Base-by-base conservation (phyloP, 2,797 vertebrate genomes). In the Chrosomus eos region DNA sequence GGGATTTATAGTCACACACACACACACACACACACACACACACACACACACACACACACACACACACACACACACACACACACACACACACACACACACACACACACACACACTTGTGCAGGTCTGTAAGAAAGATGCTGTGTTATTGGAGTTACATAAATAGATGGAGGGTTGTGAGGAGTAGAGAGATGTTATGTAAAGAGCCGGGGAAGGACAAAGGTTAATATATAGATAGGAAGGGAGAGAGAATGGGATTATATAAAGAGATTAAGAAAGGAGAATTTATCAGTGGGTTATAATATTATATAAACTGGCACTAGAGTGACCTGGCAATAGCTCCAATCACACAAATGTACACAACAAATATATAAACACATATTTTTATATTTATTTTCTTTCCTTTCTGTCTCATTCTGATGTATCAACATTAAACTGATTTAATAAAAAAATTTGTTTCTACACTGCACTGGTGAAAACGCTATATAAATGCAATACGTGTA, bases 111-210 rank as follows among this genome's bases (percentile, higher is more conserved):
- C 3, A n/a, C 23, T 62, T 51, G 18, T 80, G 70, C 62, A 38
- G 68, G 66, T 53, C 40, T 79, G 75, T 51, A 76, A 76, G 89
- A 84, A 85, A 82, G 90, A 89, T 87, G 89, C 82, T 85, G 87
- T 88, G 88, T 87, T 88, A 90, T 60, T 91, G 91, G 91, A 91
- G 91, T 95, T 93, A 93, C 89, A 90, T 94, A 95, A 95, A 94
- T 91, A 90, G 90, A 91, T 89, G 90, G 88, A 91, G 88, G 92
- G 91, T 88, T 87, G 87, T 80, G 87, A 93, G 93, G 93, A 92
- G 91, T 85, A 85, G 75, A 90, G 88, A 88, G 90, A 90, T 87
- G 91, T 95, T 96, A 94, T 91, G 89, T 95, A 95, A 95, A 94
- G 91, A 90, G 92, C 92, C 90, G 87, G 81, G 92, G 89, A 90